These are phyloP conservation scores for Himalopsyche anomala DNA, from an alignment of 2,888 invertebrate species.

Conservation along the genomic window DNA sequence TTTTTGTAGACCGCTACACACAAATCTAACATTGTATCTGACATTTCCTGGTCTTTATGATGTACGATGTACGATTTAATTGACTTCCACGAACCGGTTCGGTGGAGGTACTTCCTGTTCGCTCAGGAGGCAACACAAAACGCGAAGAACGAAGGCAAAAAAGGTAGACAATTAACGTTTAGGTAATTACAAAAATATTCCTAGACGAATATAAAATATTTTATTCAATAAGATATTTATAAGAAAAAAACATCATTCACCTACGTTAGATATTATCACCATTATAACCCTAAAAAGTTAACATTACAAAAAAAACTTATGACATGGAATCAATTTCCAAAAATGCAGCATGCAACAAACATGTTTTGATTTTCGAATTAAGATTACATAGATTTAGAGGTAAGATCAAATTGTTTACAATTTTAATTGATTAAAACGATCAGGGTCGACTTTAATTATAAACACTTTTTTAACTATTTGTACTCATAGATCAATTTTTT, in stretches of 20 bases:
- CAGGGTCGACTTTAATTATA: too few relatives aligned
- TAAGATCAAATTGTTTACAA: too few relatives aligned
- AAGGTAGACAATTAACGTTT: conserved; percentile 3
- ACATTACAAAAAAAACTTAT: too few relatives aligned
- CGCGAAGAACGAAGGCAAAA: conserved; percentile 23
- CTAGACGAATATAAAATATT: neutral
- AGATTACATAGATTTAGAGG: too few relatives aligned
- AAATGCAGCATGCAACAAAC: too few relatives aligned
- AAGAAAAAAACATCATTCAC: neutral
- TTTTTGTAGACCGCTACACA: conserved; percentile 36
- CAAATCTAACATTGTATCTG: conserved; percentile 27
- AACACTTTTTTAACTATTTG: too few relatives aligned
- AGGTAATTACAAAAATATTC: neutral
- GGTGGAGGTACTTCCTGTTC: conserved; percentile 39
- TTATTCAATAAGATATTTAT: neutral
- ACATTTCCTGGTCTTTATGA: conserved; percentile 53
- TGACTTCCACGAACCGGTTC: conserved; percentile 45
- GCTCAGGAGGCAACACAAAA: conserved; percentile 34
- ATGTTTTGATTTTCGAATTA: too few relatives aligned
- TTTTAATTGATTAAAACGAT: too few relatives aligned
- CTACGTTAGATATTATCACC: too few relatives aligned
- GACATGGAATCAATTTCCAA: too few relatives aligned
- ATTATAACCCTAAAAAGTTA: too few relatives aligned
- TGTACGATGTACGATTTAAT: conserved; percentile 49
- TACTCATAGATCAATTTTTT: too few relatives aligned